Evolutionary conservation across 2,113 vertebrate species (phyloP).

Genomic region (Gavia stellata): DNA sequence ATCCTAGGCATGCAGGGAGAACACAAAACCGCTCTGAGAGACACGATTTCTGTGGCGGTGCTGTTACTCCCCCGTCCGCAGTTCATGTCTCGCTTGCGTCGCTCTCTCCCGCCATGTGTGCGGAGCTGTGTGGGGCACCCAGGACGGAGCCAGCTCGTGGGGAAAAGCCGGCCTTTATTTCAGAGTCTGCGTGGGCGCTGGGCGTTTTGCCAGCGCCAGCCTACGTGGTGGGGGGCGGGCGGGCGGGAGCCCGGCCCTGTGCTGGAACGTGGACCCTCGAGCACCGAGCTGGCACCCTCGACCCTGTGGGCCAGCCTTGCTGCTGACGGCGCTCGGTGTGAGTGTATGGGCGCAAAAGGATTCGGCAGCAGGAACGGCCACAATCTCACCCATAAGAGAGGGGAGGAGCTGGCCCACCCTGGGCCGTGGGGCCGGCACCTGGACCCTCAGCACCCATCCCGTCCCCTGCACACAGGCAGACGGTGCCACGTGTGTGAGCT

Average conservation of each 20-base stretch:
- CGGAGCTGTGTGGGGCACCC: neutral
- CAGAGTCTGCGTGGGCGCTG: neutral
- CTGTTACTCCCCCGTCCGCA: rapidly evolving
- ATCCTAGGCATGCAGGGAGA: neutral
- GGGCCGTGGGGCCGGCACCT: neutral
- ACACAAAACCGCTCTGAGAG: rapidly evolving
- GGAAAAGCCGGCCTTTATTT: neutral
- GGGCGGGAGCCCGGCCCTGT: rapidly evolving
- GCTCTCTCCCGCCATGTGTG: neutral
- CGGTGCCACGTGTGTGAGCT: neutral
- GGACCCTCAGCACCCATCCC: neutral
- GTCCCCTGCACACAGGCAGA: neutral
- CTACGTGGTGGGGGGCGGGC: neutral
- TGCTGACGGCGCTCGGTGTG: rapidly evolving
- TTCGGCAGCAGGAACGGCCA: neutral
- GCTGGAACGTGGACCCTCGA: neutral
- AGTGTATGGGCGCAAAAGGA: neutral
- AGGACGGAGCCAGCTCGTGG: neutral
- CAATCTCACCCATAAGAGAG: neutral
- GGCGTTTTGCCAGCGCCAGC: neutral
- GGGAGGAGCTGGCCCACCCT: neutral
- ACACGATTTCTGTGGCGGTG: rapidly evolving
- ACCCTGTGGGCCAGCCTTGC: neutral
- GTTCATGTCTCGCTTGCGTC: rapidly evolving
- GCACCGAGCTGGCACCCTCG: rapidly evolving